Percentiles rank a stretch among this genome's conserved stretches.
Evolutionary conservation across 2,797 vertebrate genomes (phyloP).

Genomic region (Gallinago solitaria): DNA sequence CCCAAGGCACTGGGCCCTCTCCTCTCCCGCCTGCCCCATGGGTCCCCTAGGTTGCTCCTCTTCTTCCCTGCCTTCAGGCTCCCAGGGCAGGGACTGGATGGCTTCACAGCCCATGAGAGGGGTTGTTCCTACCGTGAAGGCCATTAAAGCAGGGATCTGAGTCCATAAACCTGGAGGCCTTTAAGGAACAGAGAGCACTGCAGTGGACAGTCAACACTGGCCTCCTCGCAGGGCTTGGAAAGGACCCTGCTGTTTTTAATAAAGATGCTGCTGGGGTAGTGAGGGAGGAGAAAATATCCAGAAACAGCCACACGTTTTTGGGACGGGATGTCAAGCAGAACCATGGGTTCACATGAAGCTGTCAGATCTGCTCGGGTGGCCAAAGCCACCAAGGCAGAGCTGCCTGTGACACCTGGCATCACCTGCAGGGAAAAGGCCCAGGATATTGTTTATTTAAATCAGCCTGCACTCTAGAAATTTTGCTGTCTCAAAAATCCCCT

Average conservation of each 20-base stretch:
- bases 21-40: not conserved
- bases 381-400: not conserved
- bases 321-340: not conserved
- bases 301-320: not conserved
- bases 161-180: not conserved
- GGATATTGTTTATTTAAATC: not conserved
- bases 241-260: not conserved
- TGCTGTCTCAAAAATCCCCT: not conserved
- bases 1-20: not conserved
- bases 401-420: not conserved
- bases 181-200: not conserved
- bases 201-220: not conserved
- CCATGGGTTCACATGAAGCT: not conserved
- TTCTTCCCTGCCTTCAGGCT: not conserved
- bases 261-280: not conserved
- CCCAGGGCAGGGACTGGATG: not conserved
- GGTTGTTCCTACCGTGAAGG: not conserved
- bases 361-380: rapidly evolving
- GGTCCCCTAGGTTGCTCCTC: not conserved
- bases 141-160: not conserved
- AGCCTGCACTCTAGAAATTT: not conserved
- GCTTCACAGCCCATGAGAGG: rapidly evolving
- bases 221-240: not conserved
- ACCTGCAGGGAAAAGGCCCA: not conserved
- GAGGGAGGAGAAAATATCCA: not conserved